Percentiles rank a stretch among this genome's conserved stretches.
Conservation (phyloP, 2,113 vertebrate genomes). For the Sylvilagus bachmani region DNA sequence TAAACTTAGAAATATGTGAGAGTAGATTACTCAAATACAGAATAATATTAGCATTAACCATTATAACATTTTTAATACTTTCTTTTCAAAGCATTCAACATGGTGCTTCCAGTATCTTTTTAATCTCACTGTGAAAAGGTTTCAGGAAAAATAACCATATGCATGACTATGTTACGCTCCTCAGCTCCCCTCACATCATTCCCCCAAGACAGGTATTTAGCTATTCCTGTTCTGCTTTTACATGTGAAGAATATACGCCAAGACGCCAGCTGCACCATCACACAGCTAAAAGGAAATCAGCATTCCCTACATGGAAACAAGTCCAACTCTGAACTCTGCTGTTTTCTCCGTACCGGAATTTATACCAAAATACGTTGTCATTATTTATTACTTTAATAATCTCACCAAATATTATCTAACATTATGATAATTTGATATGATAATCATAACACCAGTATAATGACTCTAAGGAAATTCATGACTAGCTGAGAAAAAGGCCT, state of each 20-base stretch:
- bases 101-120: neutral
- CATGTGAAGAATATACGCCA: neutral
- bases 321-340: neutral
- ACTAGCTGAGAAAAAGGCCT: neutral
- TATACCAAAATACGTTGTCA: neutral
- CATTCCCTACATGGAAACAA: neutral
- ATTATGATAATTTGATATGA: neutral
- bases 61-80: neutral
- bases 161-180: neutral
- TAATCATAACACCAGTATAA: neutral
- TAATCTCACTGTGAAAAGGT: neutral
- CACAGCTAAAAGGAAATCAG: neutral
- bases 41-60: neutral
- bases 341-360: neutral
- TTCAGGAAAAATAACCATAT: neutral
- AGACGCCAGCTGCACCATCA: neutral
- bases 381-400: neutral
- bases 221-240: neutral
- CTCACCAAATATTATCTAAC: neutral
- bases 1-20: constrained; percentile 1
- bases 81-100: neutral
- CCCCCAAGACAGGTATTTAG: neutral
- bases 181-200: neutral
- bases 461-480: neutral
- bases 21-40: constrained; percentile 17